Evolutionary conservation across 1,140 invertebrate genomes (phyloP).

Genomic region (Papilio polyxenes): DNA sequence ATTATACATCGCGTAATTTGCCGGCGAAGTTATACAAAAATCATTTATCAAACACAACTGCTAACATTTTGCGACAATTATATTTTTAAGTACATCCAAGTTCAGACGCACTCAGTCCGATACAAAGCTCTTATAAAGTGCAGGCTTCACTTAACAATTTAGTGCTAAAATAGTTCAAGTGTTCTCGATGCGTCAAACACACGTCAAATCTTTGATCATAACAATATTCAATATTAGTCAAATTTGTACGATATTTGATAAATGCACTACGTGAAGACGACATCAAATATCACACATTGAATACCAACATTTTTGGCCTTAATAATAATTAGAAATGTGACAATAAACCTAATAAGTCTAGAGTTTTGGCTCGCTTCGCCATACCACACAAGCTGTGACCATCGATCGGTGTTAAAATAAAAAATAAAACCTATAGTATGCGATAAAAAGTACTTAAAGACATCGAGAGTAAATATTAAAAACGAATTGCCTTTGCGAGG

Average conservation of each 20-base stretch:
- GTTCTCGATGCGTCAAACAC: background rate
- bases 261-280: conserved; percentile 7
- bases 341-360: conserved; percentile 32
- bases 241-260: conserved; percentile 12
- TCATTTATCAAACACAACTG: conserved; percentile 56
- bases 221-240: background rate
- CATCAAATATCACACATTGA: background rate
- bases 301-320: background rate
- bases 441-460: conserved; percentile 25
- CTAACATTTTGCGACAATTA: conserved; percentile 56
- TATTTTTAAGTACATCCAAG: conserved; percentile 66
- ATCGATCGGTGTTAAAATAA: conserved; percentile 21
- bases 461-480: conserved; percentile 24
- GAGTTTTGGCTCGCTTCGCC: conserved; percentile 16
- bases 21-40: conserved; percentile 65
- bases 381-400: conserved; percentile 9
- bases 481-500: conserved; percentile 36
- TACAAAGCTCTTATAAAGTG: conserved; percentile 27
- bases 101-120: conserved; percentile 61
- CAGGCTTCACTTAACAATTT: background rate
- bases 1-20: conserved; percentile 68
- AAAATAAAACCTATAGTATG: conserved; percentile 28
- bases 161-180: background rate
- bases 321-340: conserved; percentile 3
- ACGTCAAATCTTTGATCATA: background rate